Evolutionary conservation across 2,113 vertebrate species (phyloP), one percentile per base, ranked within the genome.

Genomic region (Crocuta crocuta): DNA sequence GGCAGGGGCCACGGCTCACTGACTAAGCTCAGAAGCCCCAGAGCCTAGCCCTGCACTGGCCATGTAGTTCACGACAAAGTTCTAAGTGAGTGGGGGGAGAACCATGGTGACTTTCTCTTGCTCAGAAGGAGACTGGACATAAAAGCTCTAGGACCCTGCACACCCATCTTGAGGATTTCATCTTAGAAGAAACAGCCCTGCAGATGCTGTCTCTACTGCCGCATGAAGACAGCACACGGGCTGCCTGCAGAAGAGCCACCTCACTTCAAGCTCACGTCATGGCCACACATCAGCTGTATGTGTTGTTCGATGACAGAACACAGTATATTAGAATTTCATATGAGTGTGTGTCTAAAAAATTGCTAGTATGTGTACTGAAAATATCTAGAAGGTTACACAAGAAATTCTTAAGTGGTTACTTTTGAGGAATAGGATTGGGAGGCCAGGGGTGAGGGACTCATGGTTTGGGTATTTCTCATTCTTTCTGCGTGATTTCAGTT

Each of bases 401-500:
- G 39, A 76, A 55, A 91, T 58, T 78, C 12, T 79, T 50, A 31
- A 66, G 45, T 43, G 12, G n/a, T 68, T 68, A 23, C 39, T 39
- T 70, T 10, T 73, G 21, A 15, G 28, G 12, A 50, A 53, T 73
- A 55, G 8, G 33, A 21, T 9, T 89, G 55, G 71, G 31, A 58
- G 4, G 13, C 35, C 39, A 68, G 33, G 7, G 28, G 12, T 35
- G 24, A 53, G 43, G 35, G 39, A 10, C 21, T 55, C 15, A 53
- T 58, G 43, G 43, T 82, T 33, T 88, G 61, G 35, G 24, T 83
- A 50, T 82, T 66, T 89, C 45, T 82, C 45, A 17, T 65, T 89
- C n/a, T 88, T 95, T 78, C 80, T 95, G 39, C 16, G 76, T 31
- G 10, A 12, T 50, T 89, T 63, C 16, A 39, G 55, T 43, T 93